phyloP scores from a whole-genome alignment of 2,797 vertebrate species.

The Rhincodon typus region DNA sequence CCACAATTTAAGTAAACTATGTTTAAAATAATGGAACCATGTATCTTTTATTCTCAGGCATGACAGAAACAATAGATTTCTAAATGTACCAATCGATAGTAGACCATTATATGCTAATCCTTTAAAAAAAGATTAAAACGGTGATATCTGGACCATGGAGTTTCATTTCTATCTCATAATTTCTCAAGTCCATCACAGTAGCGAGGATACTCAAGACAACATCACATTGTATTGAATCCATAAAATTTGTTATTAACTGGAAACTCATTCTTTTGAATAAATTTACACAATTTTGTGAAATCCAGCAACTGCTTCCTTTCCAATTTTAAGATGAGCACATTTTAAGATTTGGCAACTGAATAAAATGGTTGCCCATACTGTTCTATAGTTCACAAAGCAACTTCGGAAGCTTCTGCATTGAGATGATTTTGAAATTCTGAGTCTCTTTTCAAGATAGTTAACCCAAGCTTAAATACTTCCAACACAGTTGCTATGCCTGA shows the following conservation, averaged over 20 bases:
- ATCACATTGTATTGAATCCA: not conserved
- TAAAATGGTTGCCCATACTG: not conserved
- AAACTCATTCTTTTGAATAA: not conserved
- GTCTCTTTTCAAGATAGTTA: not conserved
- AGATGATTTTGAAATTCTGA: not conserved
- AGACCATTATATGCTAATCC: not conserved
- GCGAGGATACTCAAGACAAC: not conserved
- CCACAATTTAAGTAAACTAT: not conserved
- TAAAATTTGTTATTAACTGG: not conserved
- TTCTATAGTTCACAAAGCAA: not conserved
- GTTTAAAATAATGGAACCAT: slow-evolving; percentile 3
- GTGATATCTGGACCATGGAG: not conserved
- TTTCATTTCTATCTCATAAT: not conserved
- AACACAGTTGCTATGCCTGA: not conserved
- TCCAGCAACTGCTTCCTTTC: not conserved
- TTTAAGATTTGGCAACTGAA: not conserved
- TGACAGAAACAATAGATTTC: slow-evolving; percentile 10
- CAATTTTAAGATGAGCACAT: not conserved
- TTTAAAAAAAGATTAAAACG: not conserved
- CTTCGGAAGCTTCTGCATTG: not conserved
- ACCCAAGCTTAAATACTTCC: not conserved
- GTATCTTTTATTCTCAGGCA: not conserved
- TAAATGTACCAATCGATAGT: not conserved
- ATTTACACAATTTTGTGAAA: not conserved
- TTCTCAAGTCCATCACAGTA: not conserved